Evolutionary conservation across 2,888 invertebrate species (phyloP), one percentile per base, ranked within the genome.

Genomic region (Eilema griseolum): DNA sequence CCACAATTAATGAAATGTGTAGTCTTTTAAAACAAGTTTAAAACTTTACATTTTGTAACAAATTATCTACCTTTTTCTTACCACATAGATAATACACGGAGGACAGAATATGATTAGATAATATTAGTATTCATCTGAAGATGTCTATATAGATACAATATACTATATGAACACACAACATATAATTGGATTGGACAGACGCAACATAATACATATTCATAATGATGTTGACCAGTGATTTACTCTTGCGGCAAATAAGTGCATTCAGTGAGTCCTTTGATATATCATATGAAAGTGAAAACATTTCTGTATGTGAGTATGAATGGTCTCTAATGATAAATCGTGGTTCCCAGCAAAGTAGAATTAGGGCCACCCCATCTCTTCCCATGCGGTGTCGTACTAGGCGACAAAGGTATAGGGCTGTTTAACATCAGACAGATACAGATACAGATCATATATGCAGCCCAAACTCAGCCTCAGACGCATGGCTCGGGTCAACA

Each of bases 171-270:
- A 12, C 5, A 41, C 16, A 20, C 20, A n/a, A 52, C 1, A 52
- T 10, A 3, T 52, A 52, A 52, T 52, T n/a, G 2, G 5, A 52
- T 10, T 52, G n/a, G n/a, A 52, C 52, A n/a, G 8, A 10, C 10
- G n/a, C 46, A 52, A 20, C 10, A n/a, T n/a, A 52, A 5, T 20
- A n/a, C n/a, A n/a, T 20, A n/a, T 20, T n/a, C 52, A 52, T 52
- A 52, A 52, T 52, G 52, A 52, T 52, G n/a, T n/a, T 52, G 52
- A 52, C 52, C 52, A 52, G 52, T n/a, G n/a, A 10, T 52, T 52
- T 52, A 8, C 20, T 52, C 52, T 52, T 20, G 20, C 20, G 46
- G 46, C 7, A 46, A 46, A 46, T 46, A 20, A 46, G 5, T 46
- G 46, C 46, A 20, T 7, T 20, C 46, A 46, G 46, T n/a, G 8